Evolutionary conservation across 2,888 invertebrate genomes (phyloP).

Genomic region (Operophtera brumata): DNA sequence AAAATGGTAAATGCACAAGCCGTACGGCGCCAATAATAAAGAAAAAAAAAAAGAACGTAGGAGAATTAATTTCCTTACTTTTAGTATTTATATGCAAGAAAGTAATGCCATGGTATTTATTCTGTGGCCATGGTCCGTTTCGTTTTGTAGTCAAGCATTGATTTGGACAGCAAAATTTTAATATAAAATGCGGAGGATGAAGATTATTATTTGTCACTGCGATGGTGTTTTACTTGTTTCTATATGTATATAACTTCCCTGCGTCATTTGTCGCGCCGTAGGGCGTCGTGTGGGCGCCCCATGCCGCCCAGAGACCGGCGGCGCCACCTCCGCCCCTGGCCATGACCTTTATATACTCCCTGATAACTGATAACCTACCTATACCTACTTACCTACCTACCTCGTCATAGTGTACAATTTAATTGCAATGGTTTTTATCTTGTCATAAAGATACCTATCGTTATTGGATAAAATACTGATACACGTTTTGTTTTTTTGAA

Average conservation of each 20-base stretch:
- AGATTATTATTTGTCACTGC: background rate
- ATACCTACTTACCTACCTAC: background rate
- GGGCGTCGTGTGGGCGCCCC: constrained; percentile 48
- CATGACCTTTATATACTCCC: constrained; percentile 22
- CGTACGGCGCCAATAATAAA: too few relatives aligned
- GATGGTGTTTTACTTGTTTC: background rate
- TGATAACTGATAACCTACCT: background rate
- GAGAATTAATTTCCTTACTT: too few relatives aligned
- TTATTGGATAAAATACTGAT: too few relatives aligned
- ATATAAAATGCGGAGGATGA: too few relatives aligned
- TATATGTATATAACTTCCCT: constrained; percentile 19
- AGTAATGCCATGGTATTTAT: too few relatives aligned
- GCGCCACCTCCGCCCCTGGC: constrained; percentile 30
- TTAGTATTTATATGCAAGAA: too few relatives aligned
- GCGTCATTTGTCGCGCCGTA: constrained; percentile 43
- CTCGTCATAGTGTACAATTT: background rate
- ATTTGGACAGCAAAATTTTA: too few relatives aligned
- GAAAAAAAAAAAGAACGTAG: too few relatives aligned
- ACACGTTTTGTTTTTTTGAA: too few relatives aligned
- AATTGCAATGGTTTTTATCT: background rate
- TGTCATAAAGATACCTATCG: background rate
- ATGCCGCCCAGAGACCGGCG: constrained; percentile 38
- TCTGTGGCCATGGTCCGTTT: background rate
- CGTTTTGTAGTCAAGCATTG: constrained; percentile 8
- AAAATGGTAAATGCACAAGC: too few relatives aligned